phyloP scores from a whole-genome alignment of 2,113 vertebrate genomes.

The Perca flavescens region DNA sequence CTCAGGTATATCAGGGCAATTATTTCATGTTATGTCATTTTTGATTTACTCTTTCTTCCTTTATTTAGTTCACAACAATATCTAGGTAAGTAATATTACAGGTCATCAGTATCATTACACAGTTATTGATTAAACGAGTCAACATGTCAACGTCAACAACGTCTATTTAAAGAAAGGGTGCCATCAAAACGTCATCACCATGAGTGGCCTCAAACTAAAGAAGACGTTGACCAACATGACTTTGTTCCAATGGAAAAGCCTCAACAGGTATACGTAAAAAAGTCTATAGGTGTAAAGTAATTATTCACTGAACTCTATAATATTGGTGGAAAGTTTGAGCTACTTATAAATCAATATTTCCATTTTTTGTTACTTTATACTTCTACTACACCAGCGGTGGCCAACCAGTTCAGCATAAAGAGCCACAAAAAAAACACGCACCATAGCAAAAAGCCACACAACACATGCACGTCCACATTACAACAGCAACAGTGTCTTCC shows the following conservation, averaged over 20 bases:
- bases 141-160: neutral
- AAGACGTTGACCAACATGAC: constrained; percentile 63
- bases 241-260: constrained; percentile 72
- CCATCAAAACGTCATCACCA: constrained; percentile 61
- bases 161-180: constrained; percentile 52
- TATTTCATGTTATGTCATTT: neutral
- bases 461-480: too few species aligned
- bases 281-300: neutral
- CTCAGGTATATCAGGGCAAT: neutral
- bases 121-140: neutral
- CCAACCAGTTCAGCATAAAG: too few species aligned
- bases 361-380: neutral
- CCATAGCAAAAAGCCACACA: too few species aligned
- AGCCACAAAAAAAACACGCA: too few species aligned
- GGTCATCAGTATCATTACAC: neutral
- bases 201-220: constrained; percentile 80
- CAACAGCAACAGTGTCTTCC: too few species aligned
- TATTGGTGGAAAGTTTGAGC: neutral
- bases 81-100: constrained; percentile 50
- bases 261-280: constrained; percentile 54
- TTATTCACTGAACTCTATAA: neutral
- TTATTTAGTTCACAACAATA: constrained; percentile 34
- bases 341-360: neutral
- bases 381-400: neutral
- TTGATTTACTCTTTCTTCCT: constrained; percentile 8